Evolutionary conservation across 2,113 vertebrate species (phyloP).

Genomic region (Melanerpes formicivorus): DNA sequence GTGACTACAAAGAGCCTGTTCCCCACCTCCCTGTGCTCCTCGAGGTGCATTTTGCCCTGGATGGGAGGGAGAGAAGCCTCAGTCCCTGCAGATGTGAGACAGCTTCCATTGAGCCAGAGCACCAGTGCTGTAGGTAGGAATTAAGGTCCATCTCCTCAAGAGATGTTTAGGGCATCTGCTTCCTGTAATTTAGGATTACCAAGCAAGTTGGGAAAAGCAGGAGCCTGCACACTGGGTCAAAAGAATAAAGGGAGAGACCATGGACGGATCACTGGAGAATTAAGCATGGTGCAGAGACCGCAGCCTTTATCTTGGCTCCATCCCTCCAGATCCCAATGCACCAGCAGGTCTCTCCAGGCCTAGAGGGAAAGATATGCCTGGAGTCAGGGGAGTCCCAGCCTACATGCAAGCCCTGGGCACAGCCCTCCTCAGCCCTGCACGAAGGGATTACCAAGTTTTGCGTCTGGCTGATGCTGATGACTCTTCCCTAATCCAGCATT

Average conservation of each 20-base stretch:
- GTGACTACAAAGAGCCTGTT: background rate
- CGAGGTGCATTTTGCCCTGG: background rate
- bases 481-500: background rate
- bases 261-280: accelerated
- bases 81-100: background rate
- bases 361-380: background rate
- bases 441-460: background rate
- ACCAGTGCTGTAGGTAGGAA: background rate
- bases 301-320: background rate
- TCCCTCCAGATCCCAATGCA: background rate
- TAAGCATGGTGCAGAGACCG: background rate
- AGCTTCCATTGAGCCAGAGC: background rate
- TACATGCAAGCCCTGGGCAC: accelerated
- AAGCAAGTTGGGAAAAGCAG: background rate
- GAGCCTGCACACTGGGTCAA: background rate
- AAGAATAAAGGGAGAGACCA: background rate
- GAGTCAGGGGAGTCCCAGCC: background rate
- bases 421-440: background rate
- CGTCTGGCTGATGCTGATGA: background rate
- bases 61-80: background rate
- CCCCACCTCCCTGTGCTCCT: accelerated
- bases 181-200: background rate
- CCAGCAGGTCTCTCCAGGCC: background rate
- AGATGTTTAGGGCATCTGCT: background rate
- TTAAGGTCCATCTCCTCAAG: background rate